Evolutionary conservation across 2,888 invertebrate species (phyloP).

Genomic region (Platycheirus albimanus): DNA sequence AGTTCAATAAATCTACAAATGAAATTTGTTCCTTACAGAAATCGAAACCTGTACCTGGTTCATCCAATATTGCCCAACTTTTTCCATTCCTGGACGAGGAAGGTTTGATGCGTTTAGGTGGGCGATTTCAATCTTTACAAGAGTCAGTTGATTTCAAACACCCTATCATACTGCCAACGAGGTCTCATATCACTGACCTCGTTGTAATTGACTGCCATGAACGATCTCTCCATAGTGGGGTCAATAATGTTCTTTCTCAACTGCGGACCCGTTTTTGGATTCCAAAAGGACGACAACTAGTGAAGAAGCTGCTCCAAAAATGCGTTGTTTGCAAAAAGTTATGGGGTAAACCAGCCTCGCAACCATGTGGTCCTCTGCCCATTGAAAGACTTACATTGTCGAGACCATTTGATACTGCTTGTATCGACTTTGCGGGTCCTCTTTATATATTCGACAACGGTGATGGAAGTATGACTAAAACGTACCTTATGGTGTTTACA

Average conservation of each 20-base stretch:
- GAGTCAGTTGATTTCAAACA: constrained; percentile 20
- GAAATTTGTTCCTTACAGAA: constrained; percentile 34
- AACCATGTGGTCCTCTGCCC: constrained; percentile 16
- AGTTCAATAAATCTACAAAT: constrained; percentile 18
- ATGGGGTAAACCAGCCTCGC: constrained; percentile 6
- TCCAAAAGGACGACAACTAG: no score
- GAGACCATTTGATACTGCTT: constrained; percentile 17
- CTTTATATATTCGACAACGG: background rate
- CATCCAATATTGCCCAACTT: constrained; percentile 29
- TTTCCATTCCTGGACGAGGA: constrained; percentile 23
- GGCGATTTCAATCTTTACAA: constrained; percentile 17
- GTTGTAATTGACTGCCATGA: constrained; percentile 2
- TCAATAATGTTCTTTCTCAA: background rate
- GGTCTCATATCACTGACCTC: constrained; percentile 14
- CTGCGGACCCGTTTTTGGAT: constrained; percentile 10
- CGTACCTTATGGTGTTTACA: constrained; percentile 8
- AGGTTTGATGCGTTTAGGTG: no score
- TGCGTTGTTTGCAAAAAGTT: constrained; percentile 14
- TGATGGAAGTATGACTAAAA: background rate
- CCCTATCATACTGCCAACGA: constrained; percentile 7
- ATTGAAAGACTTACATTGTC: constrained; percentile 17
- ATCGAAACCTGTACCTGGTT: constrained; percentile 17
- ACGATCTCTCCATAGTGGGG: constrained; percentile 7
- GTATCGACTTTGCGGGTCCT: constrained; percentile 12
- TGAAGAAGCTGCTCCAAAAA: no score